Conservation (phyloP, 2,113 vertebrate species). For the Bufo gargarizans region DNA sequence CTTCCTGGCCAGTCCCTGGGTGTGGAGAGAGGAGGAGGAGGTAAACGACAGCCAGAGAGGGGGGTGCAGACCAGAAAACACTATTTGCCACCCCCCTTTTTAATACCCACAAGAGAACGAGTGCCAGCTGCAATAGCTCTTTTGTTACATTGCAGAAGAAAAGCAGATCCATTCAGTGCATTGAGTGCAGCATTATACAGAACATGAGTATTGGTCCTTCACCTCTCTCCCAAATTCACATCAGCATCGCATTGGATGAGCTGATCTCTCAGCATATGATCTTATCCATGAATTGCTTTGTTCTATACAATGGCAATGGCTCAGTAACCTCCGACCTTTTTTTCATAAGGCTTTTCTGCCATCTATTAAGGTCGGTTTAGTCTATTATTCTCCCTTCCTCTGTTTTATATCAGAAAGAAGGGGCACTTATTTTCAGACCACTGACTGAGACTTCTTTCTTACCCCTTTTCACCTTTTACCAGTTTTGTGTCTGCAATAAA, state of each 20-base stretch:
- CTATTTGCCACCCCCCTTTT: conserved; percentile 19
- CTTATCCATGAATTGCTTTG: conserved; percentile 5
- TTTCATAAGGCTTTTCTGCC: conserved; percentile 21
- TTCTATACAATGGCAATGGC: neutral
- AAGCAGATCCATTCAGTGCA: conserved; percentile 18
- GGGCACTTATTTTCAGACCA: neutral
- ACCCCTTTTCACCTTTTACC: neutral
- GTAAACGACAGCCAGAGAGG: conserved; percentile 20
- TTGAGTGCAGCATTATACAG: neutral
- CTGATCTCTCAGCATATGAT: neutral
- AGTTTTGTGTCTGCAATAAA: neutral
- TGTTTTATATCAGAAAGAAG: neutral
- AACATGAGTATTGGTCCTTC: neutral
- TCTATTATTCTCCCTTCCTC: conserved; percentile 1
- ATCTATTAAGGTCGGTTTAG: neutral
- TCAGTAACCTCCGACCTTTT: neutral
- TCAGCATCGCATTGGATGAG: neutral
- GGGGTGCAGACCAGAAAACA: conserved; percentile 26
- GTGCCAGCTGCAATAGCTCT: conserved; percentile 50
- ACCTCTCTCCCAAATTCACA: conserved; percentile 7
- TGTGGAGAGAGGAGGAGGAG: conserved; percentile 41
- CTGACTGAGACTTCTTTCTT: neutral
- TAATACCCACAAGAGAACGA: conserved; percentile 38
- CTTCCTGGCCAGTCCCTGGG: conserved; percentile 45
- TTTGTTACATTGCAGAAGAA: conserved; percentile 56